Base-by-base conservation (phyloP, 2,888 invertebrate genomes). In the Hypomecis punctinalis region DNA sequence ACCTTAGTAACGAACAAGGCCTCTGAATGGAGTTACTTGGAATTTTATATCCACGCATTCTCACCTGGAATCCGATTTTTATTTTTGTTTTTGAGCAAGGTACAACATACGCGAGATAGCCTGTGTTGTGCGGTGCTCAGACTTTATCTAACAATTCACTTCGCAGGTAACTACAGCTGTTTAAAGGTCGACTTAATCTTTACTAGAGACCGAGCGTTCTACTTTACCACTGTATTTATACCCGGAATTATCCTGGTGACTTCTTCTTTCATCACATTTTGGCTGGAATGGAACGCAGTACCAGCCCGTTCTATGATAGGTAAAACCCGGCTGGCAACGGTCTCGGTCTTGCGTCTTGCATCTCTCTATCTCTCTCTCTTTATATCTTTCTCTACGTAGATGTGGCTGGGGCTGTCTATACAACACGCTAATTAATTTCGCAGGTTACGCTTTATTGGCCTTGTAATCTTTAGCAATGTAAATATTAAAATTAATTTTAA, bases 231-330 rank as follows among this genome's bases (percentile, higher is more conserved):
- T 84, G 97, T 97, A 84, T 97, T 97, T 94, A 97, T 97, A 88
- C 97, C 97, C 72, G 97, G 97, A 82, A 97, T 97, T 80, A 97
- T 97, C 88, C 94, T 97, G 93, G 97, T 97, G 86, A 97, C 97
- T 71, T 97, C 97, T 79, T 97, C 97, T 75, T 94, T 94, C 94
- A 97, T 97, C 92, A 97, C 97, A 70, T 97, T 97, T 93, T 97
- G 97, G 97, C 94, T 97, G 89, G 97, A 97, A 90, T 97, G 97
- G 97, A 97, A 97, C 91, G 97, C 97, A 73, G 97, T 97, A 79
- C 97, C 97, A 78, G 97, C 97, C 77, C 94, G 97, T 88, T 97
- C 97, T 84, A 97, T 97, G 97, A 97, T 97, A 94, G 96, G 96
- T 96, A 93, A 23, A 95, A 79, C 68, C 81, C 80, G 86, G 86